Evolutionary conservation across 1,140 invertebrate genomes (phyloP).

Genomic region (Papilio machaon): DNA sequence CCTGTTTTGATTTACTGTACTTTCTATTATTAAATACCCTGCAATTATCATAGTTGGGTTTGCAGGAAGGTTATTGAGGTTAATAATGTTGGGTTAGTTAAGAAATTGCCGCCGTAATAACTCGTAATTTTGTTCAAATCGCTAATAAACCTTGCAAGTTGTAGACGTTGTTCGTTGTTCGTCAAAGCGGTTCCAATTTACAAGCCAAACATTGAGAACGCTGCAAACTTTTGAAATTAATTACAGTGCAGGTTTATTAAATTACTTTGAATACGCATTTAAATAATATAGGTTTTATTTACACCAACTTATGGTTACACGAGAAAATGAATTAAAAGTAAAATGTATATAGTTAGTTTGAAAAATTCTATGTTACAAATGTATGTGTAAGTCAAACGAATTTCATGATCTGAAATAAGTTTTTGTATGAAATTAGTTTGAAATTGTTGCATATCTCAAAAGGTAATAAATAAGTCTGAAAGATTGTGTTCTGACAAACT

Average conservation of each 20-base stretch:
- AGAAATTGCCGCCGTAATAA: slow-evolving; percentile 6
- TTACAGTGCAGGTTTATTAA: neutral
- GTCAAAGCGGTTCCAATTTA: slow-evolving; percentile 17
- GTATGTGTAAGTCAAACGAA: no score
- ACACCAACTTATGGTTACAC: neutral
- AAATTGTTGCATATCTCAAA: no score
- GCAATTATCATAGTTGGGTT: slow-evolving; percentile 1
- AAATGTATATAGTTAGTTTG: no score
- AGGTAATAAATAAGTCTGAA: no score
- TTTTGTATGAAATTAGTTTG: no score
- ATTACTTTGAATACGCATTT: neutral
- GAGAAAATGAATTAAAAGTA: no score
- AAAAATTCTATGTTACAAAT: no score
- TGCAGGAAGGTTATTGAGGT: slow-evolving; percentile 10
- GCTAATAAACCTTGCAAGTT: slow-evolving; percentile 18
- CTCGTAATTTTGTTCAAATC: slow-evolving; percentile 1
- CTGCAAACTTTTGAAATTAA: slow-evolving; percentile 26
- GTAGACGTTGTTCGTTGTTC: neutral
- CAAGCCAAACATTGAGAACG: neutral
- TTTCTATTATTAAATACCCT: slow-evolving; percentile 18
- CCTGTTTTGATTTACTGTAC: slow-evolving; percentile 15
- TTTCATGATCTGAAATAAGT: no score
- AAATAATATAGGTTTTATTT: neutral
- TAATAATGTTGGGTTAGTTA: slow-evolving; percentile 23
- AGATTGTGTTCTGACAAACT: no score